phyloP scores from a whole-genome alignment of 2,888 invertebrate genomes.

The Caenorhabditis angaria region DNA sequence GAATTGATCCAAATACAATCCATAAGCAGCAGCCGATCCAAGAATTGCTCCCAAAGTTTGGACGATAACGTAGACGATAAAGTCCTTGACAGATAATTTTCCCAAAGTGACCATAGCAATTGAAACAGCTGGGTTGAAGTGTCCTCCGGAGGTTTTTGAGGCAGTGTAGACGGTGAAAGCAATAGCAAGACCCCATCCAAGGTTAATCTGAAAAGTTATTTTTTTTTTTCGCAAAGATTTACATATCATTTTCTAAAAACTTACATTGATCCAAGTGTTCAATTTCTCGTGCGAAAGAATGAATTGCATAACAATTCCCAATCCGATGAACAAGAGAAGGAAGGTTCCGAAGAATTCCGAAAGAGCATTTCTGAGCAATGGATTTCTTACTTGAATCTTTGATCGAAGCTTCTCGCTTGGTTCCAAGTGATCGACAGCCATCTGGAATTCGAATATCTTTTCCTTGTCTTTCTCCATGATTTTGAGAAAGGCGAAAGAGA shows the following conservation, averaged over 20 bases:
- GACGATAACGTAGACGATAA: conserved; percentile 59
- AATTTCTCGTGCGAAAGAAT: conserved; percentile 61
- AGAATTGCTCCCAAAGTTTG: conserved; percentile 60
- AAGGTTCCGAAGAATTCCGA: conserved; percentile 66
- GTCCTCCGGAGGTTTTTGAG: conserved; percentile 63
- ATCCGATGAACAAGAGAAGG: conserved; percentile 64
- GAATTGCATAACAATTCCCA: conserved; percentile 63
- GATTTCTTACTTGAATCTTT: conserved; percentile 53
- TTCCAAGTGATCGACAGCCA: conserved; percentile 33
- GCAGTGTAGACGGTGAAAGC: conserved; percentile 60
- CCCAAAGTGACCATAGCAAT: conserved; percentile 60
- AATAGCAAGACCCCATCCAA: conserved; percentile 65
- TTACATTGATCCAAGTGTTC: conserved; percentile 64
- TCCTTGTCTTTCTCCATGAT: not conserved
- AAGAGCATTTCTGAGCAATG: conserved; percentile 57
- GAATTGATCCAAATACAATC: conserved; percentile 61
- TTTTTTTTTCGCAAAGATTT: not conserved
- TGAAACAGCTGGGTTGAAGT: conserved; percentile 62
- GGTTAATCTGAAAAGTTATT: conserved; percentile 45
- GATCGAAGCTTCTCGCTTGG: conserved; percentile 52
- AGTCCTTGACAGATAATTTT: conserved; percentile 52
- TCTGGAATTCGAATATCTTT: conserved; percentile 19
- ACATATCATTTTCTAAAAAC: not conserved
- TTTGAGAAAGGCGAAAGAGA: not conserved
- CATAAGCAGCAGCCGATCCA: conserved; percentile 58